phyloP scores from a whole-genome alignment of 1,140 invertebrate species.

The Pseudomyrmex gracilis region DNA sequence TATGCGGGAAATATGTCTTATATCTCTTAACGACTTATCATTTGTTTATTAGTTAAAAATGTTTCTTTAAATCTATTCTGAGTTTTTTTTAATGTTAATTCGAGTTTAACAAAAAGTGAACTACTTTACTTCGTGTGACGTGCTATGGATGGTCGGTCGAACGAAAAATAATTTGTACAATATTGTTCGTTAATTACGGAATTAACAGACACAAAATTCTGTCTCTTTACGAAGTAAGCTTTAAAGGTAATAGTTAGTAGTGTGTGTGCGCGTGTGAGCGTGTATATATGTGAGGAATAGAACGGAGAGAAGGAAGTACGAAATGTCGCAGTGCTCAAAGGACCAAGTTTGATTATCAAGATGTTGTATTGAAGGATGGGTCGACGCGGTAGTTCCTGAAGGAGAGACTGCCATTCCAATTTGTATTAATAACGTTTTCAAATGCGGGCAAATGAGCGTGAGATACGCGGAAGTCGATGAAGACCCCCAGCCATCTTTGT shows the following conservation, averaged over 20 bases:
- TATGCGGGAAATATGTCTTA: too few species aligned
- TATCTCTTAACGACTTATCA: too few species aligned
- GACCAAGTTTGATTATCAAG: constrained; percentile 49
- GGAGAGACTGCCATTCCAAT: constrained; percentile 38
- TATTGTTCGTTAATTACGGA: constrained; percentile 1
- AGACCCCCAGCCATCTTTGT: background rate
- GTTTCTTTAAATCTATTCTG: too few species aligned
- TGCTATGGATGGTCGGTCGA: background rate
- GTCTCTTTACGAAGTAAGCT: background rate
- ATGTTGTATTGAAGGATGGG: constrained; percentile 26
- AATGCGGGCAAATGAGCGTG: constrained; percentile 49
- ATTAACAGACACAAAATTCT: constrained; percentile 16
- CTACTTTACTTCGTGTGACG: background rate
- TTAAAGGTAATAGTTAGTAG: too few species aligned
- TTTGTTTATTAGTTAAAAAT: too few species aligned
- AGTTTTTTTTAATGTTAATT: background rate
- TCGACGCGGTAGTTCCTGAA: background rate
- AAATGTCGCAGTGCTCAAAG: constrained; percentile 4
- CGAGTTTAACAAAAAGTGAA: background rate
- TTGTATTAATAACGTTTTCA: constrained; percentile 58
- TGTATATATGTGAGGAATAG: background rate
- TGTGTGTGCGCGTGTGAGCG: too few species aligned
- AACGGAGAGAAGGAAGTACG: background rate
- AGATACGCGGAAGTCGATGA: constrained; percentile 35
- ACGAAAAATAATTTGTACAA: background rate